phyloP scores from a whole-genome alignment of 2,113 vertebrate genomes.

The Oxyruncus cristatus region DNA sequence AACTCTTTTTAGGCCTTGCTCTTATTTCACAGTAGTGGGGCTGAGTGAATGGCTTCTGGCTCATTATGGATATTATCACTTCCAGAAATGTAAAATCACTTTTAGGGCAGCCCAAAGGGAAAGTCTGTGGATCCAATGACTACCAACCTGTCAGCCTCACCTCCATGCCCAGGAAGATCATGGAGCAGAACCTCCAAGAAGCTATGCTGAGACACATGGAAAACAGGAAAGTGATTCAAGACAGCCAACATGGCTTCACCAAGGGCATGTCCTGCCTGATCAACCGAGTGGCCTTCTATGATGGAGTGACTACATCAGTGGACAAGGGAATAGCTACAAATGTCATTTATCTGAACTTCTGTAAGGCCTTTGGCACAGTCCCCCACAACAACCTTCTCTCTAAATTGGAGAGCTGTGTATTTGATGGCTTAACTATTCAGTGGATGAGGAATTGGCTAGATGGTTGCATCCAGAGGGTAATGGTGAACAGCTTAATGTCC shows the following conservation, averaged over 20 bases:
- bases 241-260: neutral
- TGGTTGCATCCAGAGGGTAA: neutral
- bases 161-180: neutral
- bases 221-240: neutral
- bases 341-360: neutral
- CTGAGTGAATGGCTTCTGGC: neutral
- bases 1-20: too few species aligned
- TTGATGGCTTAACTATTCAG: neutral
- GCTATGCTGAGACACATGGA: neutral
- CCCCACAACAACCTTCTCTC: neutral
- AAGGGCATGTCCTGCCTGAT: neutral
- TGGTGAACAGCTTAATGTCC: neutral
- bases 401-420: neutral
- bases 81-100: neutral
- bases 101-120: neutral
- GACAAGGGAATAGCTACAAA: neutral
- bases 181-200: neutral
- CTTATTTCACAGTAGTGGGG: neutral
- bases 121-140: neutral
- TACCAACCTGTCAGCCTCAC: neutral
- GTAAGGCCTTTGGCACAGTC: neutral
- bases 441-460: neutral
- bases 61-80: neutral
- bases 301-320: neutral
- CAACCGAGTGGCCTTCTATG: neutral